Evolutionary conservation across 2,888 invertebrate genomes (phyloP), one percentile per base, ranked within the genome.

Genomic region (Euphydryas editha): DNA sequence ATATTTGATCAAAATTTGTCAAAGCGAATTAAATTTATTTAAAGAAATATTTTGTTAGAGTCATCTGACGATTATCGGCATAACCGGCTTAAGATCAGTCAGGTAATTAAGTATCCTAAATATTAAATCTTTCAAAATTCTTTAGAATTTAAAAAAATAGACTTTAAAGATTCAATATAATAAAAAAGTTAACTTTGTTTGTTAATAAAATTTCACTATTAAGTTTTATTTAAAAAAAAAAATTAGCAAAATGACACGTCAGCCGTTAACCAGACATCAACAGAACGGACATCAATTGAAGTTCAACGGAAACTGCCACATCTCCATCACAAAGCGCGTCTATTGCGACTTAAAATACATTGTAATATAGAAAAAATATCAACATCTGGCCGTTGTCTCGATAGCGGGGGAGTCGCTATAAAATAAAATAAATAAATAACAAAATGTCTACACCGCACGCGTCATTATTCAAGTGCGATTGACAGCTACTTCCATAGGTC

Each of bases 381-480:
- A 89, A 87, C 92, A 92, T 90, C 92, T 92, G 92, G 92, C 87
- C 81, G 85, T 91, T 92, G 90, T 92, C 80, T 86, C 68, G 72
- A 62, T 79, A 82, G 88, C 89, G 89, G 87, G 89, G 88, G 90
- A 83, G 89, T 86, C 80, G 72, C 71, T 74, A 78, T 78, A 80
- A 79, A 84, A 83, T 85, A 82, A 86, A 88, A 87, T 88, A 87
- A 89, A 89, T 89, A 86, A 81, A 83, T 82, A 85, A 86, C 91
- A 90, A 90, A 91, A 90, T 83, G 87, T 84, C 84, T 84, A 83
- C 86, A 89, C 92, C 92, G 90, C 92, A 91, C 92, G 87, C 87
- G 86, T 90, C 90, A 89, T 91, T 89, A 91, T 92, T 91, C 90
- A 89, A 84, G 85, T 82, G 76, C 86, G 90, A 91, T 90, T 91